Conservation (phyloP, 1,140 invertebrate genomes). For the Hyposmocoma kahamanoa region DNA sequence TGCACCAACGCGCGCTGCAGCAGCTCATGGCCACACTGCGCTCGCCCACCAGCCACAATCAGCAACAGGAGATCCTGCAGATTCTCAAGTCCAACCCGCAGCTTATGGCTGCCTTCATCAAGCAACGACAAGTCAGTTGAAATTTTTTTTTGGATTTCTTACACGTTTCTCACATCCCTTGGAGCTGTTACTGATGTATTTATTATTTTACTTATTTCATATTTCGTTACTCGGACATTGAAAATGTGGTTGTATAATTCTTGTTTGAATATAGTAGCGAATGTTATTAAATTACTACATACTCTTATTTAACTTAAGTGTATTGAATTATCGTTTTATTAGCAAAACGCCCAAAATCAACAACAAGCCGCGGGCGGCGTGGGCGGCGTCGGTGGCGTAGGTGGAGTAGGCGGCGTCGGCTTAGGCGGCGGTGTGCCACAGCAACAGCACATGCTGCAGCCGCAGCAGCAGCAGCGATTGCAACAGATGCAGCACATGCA, state of each 20-base stretch:
- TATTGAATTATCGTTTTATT: slow-evolving; percentile 1
- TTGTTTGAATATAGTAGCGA: too few relatives aligned
- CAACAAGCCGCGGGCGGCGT: slow-evolving; percentile 49
- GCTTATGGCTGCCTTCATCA: slow-evolving; percentile 97
- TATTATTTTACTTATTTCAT: too few relatives aligned
- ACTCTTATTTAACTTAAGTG: too few relatives aligned
- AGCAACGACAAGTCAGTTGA: slow-evolving; percentile 83
- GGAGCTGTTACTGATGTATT: too few relatives aligned
- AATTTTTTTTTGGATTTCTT: too few relatives aligned
- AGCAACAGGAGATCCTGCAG: slow-evolving; percentile 93
- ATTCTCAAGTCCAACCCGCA: slow-evolving; percentile 96
- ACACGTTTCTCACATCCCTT: too few relatives aligned
- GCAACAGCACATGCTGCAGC: slow-evolving; percentile 73
- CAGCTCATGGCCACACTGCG: slow-evolving; percentile 92
- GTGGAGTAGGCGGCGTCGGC: slow-evolving; percentile 42
- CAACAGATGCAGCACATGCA: slow-evolving; percentile 75
- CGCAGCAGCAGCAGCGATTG: slow-evolving; percentile 69
- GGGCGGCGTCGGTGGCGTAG: slow-evolving; percentile 31
- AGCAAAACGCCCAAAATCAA: slow-evolving; percentile 68
- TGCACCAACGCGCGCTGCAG: slow-evolving; percentile 88
- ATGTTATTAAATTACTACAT: too few relatives aligned
- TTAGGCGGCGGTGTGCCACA: slow-evolving; percentile 56
- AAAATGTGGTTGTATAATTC: too few relatives aligned
- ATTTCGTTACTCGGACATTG: too few relatives aligned
- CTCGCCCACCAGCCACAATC: slow-evolving; percentile 91